Evolutionary conservation across 2,797 vertebrate species (phyloP).

Genomic region (Moxostoma hubbsi): DNA sequence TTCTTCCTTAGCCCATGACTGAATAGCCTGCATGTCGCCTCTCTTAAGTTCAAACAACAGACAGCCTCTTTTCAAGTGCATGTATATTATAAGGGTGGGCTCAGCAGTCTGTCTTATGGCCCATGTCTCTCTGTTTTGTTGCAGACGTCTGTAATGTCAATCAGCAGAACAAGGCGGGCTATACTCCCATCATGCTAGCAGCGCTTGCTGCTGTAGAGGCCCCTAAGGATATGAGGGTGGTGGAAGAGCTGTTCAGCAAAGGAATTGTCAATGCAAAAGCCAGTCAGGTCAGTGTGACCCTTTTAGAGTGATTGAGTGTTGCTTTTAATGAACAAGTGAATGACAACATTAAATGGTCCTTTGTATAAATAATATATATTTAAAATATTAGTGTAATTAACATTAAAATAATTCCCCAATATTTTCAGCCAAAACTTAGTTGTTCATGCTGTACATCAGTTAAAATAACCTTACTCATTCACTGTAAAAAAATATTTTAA

Average conservation of each 20-base stretch:
- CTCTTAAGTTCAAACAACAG: slow-evolving; percentile 44
- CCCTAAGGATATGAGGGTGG: slow-evolving; percentile 90
- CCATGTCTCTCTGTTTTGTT: slow-evolving; percentile 44
- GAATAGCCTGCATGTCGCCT: slow-evolving; percentile 49
- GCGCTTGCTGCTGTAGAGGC: slow-evolving; percentile 94
- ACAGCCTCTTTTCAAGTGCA: slow-evolving; percentile 28
- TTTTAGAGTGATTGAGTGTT: no score
- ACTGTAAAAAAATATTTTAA: no score
- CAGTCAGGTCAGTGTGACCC: slow-evolving; percentile 87
- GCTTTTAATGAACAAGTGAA: no score
- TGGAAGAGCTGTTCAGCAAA: slow-evolving; percentile 93
- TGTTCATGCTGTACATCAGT: no score
- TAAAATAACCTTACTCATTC: no score
- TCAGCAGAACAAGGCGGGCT: slow-evolving; percentile 98
- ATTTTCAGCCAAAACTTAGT: no score
- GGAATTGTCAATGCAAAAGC: slow-evolving; percentile 97
- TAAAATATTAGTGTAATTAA: no score
- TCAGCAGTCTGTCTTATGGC: slow-evolving; percentile 44
- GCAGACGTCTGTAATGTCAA: slow-evolving; percentile 96
- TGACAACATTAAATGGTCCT: no score
- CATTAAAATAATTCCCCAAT: no score
- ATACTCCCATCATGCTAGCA: slow-evolving; percentile 98
- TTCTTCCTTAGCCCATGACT: slow-evolving; percentile 33
- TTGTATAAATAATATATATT: no score
- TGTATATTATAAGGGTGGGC: slow-evolving; percentile 47